Evolutionary conservation across 2,797 vertebrate genomes (phyloP), one percentile per base, ranked within the genome.

Genomic region (Pagetopsis macropterus): DNA sequence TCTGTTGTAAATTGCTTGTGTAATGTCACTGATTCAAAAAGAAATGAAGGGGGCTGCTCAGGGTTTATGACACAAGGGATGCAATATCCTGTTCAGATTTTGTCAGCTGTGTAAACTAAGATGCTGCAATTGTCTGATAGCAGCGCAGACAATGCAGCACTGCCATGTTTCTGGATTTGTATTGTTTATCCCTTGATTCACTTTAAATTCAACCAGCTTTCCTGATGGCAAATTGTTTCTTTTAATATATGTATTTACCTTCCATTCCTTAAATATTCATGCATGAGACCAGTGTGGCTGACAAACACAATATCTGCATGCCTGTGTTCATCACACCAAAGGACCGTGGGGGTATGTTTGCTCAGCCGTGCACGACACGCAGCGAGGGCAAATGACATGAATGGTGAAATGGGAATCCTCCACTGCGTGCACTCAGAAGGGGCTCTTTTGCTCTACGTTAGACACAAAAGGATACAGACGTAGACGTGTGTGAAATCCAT

Each of bases 401-500:
- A 83, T 81, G 72, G 65, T 43, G 65, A 70, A 81, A 65, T 57
- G 65, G 52, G 71, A 78, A 84, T 76, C 62, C 59, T 84, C 64
- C 8, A n/a, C 65, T 27, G 72, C 14, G 63, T 65, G 70, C 59
- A 21, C 64, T 78, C 66, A 23, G 45, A 74, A 78, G 64, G 59
- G 54, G 49, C 57, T 79, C 60, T 72, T 68, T 44, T 65, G 55
- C 72, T 83, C 83, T 88, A 72, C 81, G 85, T 87, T 61, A 23
- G 51, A 57, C 65, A 81, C 70, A 78, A 79, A 86, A 56, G 63
- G 83, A 83, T 65, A 69, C 79, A 52, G 78, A 45, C 71, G 79
- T 70, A 67, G 83, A 82, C 76, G 75, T 33, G 70, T 82, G 82
- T 81, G 84, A 92, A 89, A 89, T 88, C 81, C 83, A 86, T 91